Base-by-base conservation (phyloP, 1,140 invertebrate species). In the Temnothorax curvispinosus region DNA sequence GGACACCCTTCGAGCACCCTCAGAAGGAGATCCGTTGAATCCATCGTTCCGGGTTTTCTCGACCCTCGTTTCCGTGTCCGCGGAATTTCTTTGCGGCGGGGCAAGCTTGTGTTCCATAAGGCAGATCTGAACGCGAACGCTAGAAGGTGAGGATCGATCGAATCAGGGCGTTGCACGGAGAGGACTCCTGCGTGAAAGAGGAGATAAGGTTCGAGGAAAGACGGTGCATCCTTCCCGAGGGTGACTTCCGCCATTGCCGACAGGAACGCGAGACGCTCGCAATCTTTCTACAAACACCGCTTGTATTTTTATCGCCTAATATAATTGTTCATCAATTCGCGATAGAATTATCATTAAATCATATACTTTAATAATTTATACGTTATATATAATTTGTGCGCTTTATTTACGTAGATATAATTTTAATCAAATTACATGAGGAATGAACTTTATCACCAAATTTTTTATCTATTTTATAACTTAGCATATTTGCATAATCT, bases 121-220 rank as follows among this genome's bases (percentile, higher is more conserved):
- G 77, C 87, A 84, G 90, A 91, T 89, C 47, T 74, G 67, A 44
- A 88, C 60, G 76, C 77, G 52, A 87, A 44, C 77, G 86, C 60
- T 80, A 76, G 88, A 91, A 91, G 90, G 88, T 90, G 91, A 91
- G 87, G 90, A 93, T 93, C 93, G 92, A 93, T 93, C 89, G 93
- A 92, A 92, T 93, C 90, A 69, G 93, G 92, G 92, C 92, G 92
- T 93, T 92, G 92, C 92, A 93, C 88, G 72, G 38, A 60, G 32
- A 72, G 81, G 67, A 88, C 69, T 52, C 64, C 64, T 74, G 60
- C 65, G 71, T 78, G 64, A 78, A 65, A 77, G 80, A 54, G 62
- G 60, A 72, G 81, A 88, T 65, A 85, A 81, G 65, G 32, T 75
- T 81, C 44, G 74, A 13, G 65, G 62, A 87, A 88, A 78, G 76